Conservation (phyloP, 1,140 invertebrate genomes). For the Protaetia brevitarsis region DNA sequence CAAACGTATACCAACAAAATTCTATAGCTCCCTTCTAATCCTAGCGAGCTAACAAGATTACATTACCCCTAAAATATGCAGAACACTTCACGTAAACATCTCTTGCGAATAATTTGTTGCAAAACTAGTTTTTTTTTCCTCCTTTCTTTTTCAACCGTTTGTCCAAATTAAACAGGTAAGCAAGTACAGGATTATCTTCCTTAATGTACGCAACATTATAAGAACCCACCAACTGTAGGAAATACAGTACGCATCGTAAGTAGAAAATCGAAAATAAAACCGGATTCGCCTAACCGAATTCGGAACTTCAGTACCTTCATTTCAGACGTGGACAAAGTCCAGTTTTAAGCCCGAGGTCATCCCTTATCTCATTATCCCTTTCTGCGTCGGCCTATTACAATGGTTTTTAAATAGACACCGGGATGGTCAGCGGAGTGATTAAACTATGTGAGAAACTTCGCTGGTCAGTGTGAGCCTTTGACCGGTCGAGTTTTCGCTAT, state of each 20-base stretch:
- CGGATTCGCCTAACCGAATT: not conserved
- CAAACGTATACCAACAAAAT: no score
- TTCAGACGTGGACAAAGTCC: not conserved
- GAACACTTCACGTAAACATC: no score
- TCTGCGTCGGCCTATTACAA: not conserved
- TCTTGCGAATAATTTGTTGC: not conserved
- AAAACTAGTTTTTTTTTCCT: no score
- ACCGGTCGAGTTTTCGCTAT: not conserved
- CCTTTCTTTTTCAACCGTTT: no score
- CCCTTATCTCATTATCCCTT: not conserved
- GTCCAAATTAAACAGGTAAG: no score
- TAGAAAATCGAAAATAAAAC: not conserved
- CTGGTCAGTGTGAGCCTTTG: not conserved
- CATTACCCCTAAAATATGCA: no score
- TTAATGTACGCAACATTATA: not conserved
- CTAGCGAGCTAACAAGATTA: no score
- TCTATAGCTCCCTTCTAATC: no score
- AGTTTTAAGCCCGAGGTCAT: not conserved
- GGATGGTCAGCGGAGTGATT: not conserved
- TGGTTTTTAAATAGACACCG: not conserved
- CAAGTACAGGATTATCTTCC: not conserved
- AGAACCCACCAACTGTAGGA: not conserved
- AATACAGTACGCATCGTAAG: not conserved
- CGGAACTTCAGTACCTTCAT: not conserved
- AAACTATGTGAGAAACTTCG: not conserved